phyloP scores from a whole-genome alignment of 2,888 invertebrate genomes.

The Periphyllus acericola region DNA sequence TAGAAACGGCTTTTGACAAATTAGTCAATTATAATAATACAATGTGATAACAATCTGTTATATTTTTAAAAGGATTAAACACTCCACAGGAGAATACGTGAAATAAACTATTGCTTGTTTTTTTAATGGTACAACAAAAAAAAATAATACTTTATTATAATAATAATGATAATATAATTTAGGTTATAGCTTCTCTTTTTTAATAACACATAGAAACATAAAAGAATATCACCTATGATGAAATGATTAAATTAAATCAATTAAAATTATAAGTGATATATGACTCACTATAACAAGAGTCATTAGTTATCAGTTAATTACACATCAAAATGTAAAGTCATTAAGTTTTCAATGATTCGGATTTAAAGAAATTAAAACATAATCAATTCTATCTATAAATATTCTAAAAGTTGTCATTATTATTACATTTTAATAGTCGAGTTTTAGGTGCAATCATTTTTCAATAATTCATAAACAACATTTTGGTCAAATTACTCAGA shows the following conservation, averaged over 20 bases:
- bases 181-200: too few relatives aligned
- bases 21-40: conserved; percentile 1
- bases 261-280: background rate
- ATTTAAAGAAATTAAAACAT: background rate
- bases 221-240: too few relatives aligned
- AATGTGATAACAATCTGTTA: background rate
- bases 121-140: background rate
- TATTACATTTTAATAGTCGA: background rate
- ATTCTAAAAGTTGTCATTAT: background rate
- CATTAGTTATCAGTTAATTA: background rate
- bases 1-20: background rate
- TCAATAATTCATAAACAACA: background rate
- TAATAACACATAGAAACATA: too few relatives aligned
- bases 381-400: background rate
- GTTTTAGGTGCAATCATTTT: background rate
- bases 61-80: background rate
- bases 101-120: too few relatives aligned
- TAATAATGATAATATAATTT: too few relatives aligned
- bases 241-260: background rate
- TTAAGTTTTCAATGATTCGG: background rate
- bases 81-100: background rate
- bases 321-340: too few relatives aligned
- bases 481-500: background rate
- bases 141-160: too few relatives aligned
- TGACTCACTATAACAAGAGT: background rate